phyloP scores from a whole-genome alignment of 2,888 invertebrate genomes.

The Synanthedon myopaeformis region DNA sequence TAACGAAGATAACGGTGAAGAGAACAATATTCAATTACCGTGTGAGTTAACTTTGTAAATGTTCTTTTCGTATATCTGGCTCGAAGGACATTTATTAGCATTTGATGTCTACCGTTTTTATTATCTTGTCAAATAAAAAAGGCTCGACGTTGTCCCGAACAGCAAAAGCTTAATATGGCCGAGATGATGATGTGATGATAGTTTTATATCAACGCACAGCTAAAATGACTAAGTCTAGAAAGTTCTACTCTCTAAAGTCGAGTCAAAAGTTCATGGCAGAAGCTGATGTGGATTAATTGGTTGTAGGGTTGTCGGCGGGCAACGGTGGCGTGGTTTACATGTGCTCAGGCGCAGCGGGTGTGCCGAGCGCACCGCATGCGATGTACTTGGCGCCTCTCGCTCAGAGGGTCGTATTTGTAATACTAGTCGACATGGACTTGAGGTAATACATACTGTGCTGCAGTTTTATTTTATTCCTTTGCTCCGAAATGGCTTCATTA shows the following conservation, averaged over 20 bases:
- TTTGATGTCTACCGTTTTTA: too few relatives aligned
- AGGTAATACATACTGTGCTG: slow-evolving; percentile 23
- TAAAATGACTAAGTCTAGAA: too few relatives aligned
- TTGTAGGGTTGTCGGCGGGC: slow-evolving; percentile 48
- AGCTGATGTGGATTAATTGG: too few relatives aligned
- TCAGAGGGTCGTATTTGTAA: slow-evolving; percentile 38
- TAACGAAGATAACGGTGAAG: slow-evolving; percentile 15
- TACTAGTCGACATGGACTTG: slow-evolving; percentile 49
- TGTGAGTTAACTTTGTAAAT: slow-evolving; percentile 28
- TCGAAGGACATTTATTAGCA: background rate
- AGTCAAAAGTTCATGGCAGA: too few relatives aligned
- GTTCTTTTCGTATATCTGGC: background rate
- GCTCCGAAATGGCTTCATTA: too few relatives aligned
- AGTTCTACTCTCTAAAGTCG: too few relatives aligned
- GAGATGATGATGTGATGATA: too few relatives aligned
- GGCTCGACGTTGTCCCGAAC: too few relatives aligned
- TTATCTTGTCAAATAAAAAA: too few relatives aligned
- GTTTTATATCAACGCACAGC: too few relatives aligned
- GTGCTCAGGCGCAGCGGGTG: slow-evolving; percentile 33
- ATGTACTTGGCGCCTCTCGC: slow-evolving; percentile 48
- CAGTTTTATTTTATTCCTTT: too few relatives aligned
- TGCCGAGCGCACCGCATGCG: slow-evolving; percentile 51
- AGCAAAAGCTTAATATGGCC: too few relatives aligned
- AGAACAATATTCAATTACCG: slow-evolving; percentile 32
- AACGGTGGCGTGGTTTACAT: slow-evolving; percentile 54